These are phyloP conservation scores for Sialis fuliginosa DNA, from an alignment of 2,888 invertebrate genomes.

Conservation along the genomic window DNA sequence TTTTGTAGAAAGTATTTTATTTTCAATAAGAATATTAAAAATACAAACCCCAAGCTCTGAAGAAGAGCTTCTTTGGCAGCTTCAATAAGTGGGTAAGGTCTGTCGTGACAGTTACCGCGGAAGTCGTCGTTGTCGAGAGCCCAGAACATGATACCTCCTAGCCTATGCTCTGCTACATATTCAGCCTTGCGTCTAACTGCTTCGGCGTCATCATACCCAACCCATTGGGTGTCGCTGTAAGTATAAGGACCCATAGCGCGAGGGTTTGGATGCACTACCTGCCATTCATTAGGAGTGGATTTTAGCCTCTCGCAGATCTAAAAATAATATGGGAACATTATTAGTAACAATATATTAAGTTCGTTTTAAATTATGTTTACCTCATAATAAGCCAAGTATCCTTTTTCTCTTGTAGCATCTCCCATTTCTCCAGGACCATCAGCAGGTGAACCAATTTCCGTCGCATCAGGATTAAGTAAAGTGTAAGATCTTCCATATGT, in stretches of 20 bases:
- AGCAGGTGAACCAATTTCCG: conserved; percentile 71
- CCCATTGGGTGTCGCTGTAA: conserved; percentile 77
- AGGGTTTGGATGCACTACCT: conserved; percentile 61
- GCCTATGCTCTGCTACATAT: conserved; percentile 65
- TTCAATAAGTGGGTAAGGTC: conserved; percentile 80
- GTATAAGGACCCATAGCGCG: conserved; percentile 83
- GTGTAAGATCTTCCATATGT: conserved; percentile 85
- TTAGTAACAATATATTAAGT: background rate
- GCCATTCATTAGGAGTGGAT: conserved; percentile 40
- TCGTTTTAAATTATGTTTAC: conserved; percentile 26
- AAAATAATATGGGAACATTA: background rate
- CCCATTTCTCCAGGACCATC: conserved; percentile 85
- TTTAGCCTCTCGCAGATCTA: background rate
- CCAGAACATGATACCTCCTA: conserved; percentile 89
- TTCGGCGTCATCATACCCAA: conserved; percentile 77
- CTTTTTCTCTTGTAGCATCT: conserved; percentile 80
- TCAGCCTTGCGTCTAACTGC: conserved; percentile 69
- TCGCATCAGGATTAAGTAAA: conserved; percentile 67
- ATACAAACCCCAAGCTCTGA: conserved; percentile 40
- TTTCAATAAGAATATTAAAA: background rate
- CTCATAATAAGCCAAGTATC: conserved; percentile 85
- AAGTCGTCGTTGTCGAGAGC: conserved; percentile 91
- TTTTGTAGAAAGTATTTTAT: no score
- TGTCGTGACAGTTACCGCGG: conserved; percentile 71
- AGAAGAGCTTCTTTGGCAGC: conserved; percentile 72